phyloP scores from a whole-genome alignment of 2,797 vertebrate genomes.

The Rhyacichthys aspro region DNA sequence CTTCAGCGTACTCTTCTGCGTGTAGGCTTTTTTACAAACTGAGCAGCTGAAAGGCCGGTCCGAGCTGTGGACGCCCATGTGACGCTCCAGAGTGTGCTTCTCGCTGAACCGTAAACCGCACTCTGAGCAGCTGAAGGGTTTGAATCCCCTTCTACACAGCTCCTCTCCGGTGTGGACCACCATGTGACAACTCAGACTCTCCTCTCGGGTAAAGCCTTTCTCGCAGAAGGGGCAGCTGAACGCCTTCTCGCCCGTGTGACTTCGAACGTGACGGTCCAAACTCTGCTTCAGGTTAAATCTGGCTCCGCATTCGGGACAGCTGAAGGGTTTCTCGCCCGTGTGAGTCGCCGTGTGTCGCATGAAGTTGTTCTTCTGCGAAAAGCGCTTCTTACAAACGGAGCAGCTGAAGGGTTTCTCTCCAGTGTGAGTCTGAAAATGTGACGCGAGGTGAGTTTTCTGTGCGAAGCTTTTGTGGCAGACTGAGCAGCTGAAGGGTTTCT shows the following conservation, averaged over 20 bases:
- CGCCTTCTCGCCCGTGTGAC: background rate
- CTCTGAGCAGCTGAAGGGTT: background rate
- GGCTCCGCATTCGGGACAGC: background rate
- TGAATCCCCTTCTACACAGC: background rate
- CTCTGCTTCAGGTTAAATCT: background rate
- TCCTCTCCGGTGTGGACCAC: background rate
- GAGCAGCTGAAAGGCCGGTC: background rate
- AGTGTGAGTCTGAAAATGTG: background rate
- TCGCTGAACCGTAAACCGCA: background rate
- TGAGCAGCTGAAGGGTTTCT: background rate
- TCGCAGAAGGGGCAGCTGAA: background rate
- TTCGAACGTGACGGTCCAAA: background rate
- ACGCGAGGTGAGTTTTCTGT: background rate
- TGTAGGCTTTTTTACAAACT: too few species aligned
- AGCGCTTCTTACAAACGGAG: background rate
- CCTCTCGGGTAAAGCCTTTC: background rate
- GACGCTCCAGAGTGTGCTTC: background rate
- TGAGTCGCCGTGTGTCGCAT: background rate
- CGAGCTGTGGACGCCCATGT: background rate
- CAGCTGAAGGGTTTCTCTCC: background rate
- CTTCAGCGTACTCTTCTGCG: too few species aligned
- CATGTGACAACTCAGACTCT: background rate
- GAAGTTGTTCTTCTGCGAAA: background rate
- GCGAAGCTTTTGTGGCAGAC: background rate
- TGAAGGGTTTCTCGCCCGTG: background rate